These are phyloP conservation scores for Nomada fucata DNA, from an alignment of 2,888 invertebrate species.

Conservation along the genomic window DNA sequence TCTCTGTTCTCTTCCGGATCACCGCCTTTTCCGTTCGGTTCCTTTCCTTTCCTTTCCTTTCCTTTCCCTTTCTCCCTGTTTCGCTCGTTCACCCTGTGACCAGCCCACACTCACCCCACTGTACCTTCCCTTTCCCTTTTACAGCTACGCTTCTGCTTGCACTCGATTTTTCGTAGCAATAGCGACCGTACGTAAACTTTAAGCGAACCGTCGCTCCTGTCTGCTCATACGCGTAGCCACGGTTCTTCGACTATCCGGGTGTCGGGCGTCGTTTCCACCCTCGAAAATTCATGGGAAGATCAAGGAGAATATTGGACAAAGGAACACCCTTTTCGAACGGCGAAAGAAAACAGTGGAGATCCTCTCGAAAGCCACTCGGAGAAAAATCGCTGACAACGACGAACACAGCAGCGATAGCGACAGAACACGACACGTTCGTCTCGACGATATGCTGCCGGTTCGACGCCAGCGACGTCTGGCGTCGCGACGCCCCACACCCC, in stretches of 20 bases:
- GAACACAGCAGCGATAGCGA: conserved; percentile 55
- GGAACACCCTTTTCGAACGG: not conserved
- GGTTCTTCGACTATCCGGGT: conserved; percentile 20
- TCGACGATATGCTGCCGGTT: conserved; percentile 71
- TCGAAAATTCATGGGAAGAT: not conserved
- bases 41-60: not conserved
- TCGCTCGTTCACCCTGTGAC: not conserved
- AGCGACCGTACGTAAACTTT: conserved; percentile 14
- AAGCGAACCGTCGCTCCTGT: not conserved
- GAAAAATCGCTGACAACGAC: conserved; percentile 42
- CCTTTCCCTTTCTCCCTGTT: not conserved
- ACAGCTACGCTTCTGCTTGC: conserved; percentile 1
- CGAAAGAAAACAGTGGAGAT: not conserved
- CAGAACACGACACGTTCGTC: conserved; percentile 67
- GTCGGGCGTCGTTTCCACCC: conserved; percentile 1
- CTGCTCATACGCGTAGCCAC: not conserved
- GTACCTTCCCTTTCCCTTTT: not conserved
- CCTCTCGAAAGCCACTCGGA: not conserved
- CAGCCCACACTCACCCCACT: not conserved
- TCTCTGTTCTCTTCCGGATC: conserved; percentile 15
- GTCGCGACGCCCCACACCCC: conserved; percentile 70
- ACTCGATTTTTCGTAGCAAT: conserved; percentile 8
- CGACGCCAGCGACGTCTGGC: conserved; percentile 73
- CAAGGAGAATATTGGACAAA: not conserved
- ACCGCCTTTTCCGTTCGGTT: no score